Evolutionary conservation across 2,888 invertebrate genomes (phyloP), one percentile per base, ranked within the genome.

Genomic region (Idaea aversata): DNA sequence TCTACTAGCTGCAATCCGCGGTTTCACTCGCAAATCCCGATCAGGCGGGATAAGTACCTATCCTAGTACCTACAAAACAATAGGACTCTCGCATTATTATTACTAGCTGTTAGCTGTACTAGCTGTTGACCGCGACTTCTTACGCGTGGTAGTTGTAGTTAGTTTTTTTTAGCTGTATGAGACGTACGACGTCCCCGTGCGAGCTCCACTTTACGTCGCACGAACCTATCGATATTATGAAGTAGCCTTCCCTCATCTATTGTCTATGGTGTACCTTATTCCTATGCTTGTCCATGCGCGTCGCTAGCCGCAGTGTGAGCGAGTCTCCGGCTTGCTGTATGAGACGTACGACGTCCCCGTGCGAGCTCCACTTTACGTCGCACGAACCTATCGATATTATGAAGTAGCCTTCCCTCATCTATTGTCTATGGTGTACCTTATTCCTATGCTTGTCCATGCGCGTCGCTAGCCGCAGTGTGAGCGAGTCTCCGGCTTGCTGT

Each of bases 281-380:
- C 75, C 95, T 95, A 85, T 95, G 96, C 75, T 95, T 94, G 84
- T 97, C 97, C 97, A 97, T 97, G 5, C 97, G 98, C 5, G 98
- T 98, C 57, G 99, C 97, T 57, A 99, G 94, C 79, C 96, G 96
- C 70, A 99, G 90, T 66, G 95, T 96, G 62, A 99, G 94, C 0
- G 96, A 94, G 78, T 96, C 95, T 2, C 25, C 25, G 84, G 3
- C 3, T 36, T 15, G 25, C 79, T 97, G 96, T 71, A 99, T 98
- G 59, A 97, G 93, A 1, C 95, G 93, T 5, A 98, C 98, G 57
- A 98, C 98, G 81, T 98, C 97, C 70, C 97, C 98, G 83, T 99
- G 98, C 0, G 97, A 96, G 63, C 97, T 95, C 98, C 98, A 99
- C 88, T 98, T 98, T 3, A 98, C 98, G 86, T 99, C 98, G 70